Evolutionary conservation across 2,797 vertebrate genomes (phyloP).

Genomic region (Periparus ater): DNA sequence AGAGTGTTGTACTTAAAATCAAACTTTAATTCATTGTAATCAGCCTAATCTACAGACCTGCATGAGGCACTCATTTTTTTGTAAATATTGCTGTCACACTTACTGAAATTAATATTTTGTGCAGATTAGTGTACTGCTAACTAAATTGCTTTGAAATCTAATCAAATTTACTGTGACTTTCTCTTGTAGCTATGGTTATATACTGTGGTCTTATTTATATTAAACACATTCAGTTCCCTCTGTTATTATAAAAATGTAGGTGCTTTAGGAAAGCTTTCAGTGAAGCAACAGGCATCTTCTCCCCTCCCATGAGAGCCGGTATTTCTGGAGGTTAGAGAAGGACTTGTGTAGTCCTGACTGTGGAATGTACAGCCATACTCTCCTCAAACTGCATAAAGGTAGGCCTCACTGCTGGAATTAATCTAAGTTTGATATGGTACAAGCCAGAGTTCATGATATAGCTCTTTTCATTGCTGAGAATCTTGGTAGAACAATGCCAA

Average conservation of each 20-base stretch:
- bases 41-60: not conserved
- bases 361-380: not conserved
- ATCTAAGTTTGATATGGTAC: not conserved
- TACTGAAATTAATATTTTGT: not conserved
- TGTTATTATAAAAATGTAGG: not conserved
- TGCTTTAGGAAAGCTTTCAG: not conserved
- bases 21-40: constrained; percentile 18
- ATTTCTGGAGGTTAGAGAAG: not conserved
- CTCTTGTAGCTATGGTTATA: not conserved
- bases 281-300: not conserved
- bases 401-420: not conserved
- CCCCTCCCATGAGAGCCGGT: not conserved
- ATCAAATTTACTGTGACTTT: not conserved
- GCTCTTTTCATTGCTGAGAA: not conserved
- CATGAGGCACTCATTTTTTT: not conserved
- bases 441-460: not conserved
- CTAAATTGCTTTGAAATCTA: not conserved
- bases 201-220: not conserved
- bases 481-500: not conserved
- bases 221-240: not conserved
- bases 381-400: not conserved
- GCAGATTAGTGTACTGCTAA: not conserved
- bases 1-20: not conserved
- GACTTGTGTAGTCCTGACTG: not conserved
- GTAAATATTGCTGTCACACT: not conserved